Evolutionary conservation across 2,113 vertebrate genomes (phyloP).

Genomic region (Columba janthina): DNA sequence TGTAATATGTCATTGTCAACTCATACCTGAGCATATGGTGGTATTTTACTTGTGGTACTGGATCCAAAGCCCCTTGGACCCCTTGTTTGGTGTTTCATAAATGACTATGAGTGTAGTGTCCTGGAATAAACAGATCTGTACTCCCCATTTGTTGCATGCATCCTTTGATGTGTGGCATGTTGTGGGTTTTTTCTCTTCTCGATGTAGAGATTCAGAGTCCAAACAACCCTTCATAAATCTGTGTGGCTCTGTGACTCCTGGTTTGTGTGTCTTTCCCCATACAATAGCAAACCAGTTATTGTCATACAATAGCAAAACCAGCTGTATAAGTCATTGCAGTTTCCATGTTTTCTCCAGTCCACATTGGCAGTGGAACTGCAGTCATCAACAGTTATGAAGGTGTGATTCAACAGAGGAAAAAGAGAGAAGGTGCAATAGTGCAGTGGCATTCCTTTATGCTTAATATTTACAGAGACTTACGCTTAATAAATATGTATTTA

Average conservation of each 20-base stretch:
- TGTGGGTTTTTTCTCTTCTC: background rate
- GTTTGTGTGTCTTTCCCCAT: background rate
- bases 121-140: background rate
- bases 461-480: background rate
- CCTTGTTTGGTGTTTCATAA: background rate
- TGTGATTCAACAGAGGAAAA: background rate
- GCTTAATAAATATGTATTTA: background rate
- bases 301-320: background rate
- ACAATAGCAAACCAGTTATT: too few relatives aligned
- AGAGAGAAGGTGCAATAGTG: background rate
- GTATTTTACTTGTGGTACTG: background rate
- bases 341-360: background rate
- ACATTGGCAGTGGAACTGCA: background rate
- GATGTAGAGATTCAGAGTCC: background rate
- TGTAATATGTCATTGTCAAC: background rate
- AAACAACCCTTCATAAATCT: background rate
- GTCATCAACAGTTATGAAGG: background rate
- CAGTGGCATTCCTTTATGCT: background rate
- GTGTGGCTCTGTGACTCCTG: background rate
- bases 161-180: fast-evolving
- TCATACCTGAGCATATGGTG: background rate
- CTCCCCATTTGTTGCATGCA: background rate
- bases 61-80: background rate
- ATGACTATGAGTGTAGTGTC: background rate
- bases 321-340: background rate